Evolutionary conservation across 2,888 invertebrate species (phyloP).

Genomic region (Lepidocyrtoides sp.): DNA sequence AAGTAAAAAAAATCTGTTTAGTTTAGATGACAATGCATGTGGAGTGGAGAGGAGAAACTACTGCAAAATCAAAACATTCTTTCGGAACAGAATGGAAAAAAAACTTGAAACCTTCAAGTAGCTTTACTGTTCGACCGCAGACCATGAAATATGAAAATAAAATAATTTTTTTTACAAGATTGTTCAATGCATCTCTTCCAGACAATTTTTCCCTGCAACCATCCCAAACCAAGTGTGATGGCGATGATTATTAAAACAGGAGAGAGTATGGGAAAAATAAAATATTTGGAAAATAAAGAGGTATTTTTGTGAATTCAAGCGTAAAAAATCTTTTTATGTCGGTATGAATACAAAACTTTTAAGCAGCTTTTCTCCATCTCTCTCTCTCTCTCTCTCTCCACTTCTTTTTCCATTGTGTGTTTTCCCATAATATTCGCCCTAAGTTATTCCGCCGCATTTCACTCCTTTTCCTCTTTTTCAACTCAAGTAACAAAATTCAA

Average conservation of each 20-base stretch:
- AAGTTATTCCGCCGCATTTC: not conserved
- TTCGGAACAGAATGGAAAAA: not conserved
- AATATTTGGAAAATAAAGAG: not conserved
- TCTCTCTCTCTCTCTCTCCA: not conserved
- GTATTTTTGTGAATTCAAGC: not conserved
- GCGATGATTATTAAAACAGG: not conserved
- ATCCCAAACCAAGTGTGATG: not conserved
- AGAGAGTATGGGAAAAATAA: no score
- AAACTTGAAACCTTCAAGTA: no score
- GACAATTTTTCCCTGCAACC: no score
- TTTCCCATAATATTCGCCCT: not conserved
- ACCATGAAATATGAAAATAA: no score
- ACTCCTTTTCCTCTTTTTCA: not conserved
- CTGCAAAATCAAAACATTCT: not conserved
- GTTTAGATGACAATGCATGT: not conserved
- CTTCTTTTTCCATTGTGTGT: not conserved
- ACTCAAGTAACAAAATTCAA: constrained; percentile 37
- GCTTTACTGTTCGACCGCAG: no score
- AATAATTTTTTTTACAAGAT: no score
- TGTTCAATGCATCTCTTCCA: no score
- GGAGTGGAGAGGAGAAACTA: not conserved
- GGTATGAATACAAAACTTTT: constrained; percentile 3
- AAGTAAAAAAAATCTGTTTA: no score
- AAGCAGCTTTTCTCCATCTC: constrained; percentile 52
- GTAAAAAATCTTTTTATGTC: not conserved